phyloP scores from a whole-genome alignment of 2,113 vertebrate species.

The Myanophis thanlyinensis region DNA sequence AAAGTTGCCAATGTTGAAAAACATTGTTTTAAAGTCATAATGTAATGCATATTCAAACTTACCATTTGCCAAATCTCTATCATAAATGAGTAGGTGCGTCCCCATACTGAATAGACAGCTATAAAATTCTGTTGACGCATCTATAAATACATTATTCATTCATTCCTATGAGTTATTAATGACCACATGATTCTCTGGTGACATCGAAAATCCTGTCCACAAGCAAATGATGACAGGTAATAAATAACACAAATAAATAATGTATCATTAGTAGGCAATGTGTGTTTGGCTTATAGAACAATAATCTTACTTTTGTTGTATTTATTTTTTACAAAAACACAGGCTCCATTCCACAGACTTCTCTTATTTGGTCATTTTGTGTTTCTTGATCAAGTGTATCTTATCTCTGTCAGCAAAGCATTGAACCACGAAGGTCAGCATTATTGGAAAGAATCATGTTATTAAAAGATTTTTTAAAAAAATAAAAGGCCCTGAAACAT shows the following conservation, averaged over 20 bases:
- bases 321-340: background rate
- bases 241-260: constrained; percentile 56
- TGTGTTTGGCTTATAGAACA: constrained; percentile 34
- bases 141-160: constrained; percentile 47
- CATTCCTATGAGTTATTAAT: constrained; percentile 40
- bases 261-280: constrained; percentile 32
- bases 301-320: constrained; percentile 1
- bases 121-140: constrained; percentile 25
- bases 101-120: background rate
- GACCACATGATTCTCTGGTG: constrained; percentile 29
- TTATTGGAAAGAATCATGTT: background rate
- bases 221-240: constrained; percentile 41
- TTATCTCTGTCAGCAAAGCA: background rate
- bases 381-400: constrained; percentile 21
- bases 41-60: background rate
- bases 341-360: constrained; percentile 1
- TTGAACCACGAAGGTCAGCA: background rate
- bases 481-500: background rate
- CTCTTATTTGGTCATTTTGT: constrained; percentile 32
- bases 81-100: constrained; percentile 7
- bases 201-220: constrained; percentile 30
- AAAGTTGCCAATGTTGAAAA: background rate
- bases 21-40: background rate
- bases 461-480: background rate
- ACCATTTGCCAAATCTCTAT: constrained; percentile 26